Evolutionary conservation across 2,888 invertebrate genomes (phyloP), one percentile per base, ranked within the genome.

Genomic region (Arge pagana): DNA sequence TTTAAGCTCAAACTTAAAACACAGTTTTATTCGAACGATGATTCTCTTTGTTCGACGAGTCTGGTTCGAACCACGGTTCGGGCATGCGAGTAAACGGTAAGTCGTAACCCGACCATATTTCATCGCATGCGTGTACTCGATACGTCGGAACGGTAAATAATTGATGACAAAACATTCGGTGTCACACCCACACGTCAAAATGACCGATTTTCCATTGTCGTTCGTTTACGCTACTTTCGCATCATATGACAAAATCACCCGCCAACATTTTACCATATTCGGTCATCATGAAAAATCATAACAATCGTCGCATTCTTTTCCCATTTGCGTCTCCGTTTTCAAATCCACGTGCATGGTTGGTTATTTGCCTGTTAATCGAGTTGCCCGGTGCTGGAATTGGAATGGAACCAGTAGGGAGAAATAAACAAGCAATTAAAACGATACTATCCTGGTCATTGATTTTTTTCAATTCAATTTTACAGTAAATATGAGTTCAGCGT

Each of bases 401-500:
- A n/a, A n/a, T n/a, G n/a, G n/a, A n/a, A n/a, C n/a, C n/a, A n/a
- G n/a, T n/a, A n/a, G n/a, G n/a, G n/a, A n/a, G n/a, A n/a, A n/a
- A n/a, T n/a, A n/a, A n/a, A 19, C 13, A n/a, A 31, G n/a, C 13
- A 13, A 15, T 31, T 13, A 15, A 16, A 28, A 4, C 11, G 8
- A 6, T 3, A 5, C 18, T 11, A 40, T 23, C 10, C 26, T 15
- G 4, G 11, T 26, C 8, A 26, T n/a, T n/a, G 3, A 40, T 10
- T 40, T 13, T 40, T 24, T 8, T 13, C 24, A 21, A 4, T 15
- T 33, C 13, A 13, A 28, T 8, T 28, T 28, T 21, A 8, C 39
- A 37, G 30, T n/a, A 63, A 71, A 59, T 51, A 76, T 76, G 76
- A 74, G 65, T 61, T 69, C 69, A 15, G 59, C 65, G 37, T 54